Conservation (phyloP, 2,113 vertebrate species). For the Phalacrocorax carbo region DNA sequence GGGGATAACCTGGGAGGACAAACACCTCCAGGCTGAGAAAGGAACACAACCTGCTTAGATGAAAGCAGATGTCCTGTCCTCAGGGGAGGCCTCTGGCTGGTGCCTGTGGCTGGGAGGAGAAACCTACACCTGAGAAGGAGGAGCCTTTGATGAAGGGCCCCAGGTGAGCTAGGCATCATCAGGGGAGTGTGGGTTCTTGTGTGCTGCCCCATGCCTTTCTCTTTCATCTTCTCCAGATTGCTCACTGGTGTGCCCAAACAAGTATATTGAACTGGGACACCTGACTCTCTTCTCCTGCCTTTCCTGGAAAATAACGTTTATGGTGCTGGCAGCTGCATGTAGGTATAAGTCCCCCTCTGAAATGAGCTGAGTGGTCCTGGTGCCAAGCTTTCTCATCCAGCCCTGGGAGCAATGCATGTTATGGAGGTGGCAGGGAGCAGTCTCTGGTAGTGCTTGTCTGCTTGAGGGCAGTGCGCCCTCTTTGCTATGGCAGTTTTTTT, state of each 20-base stretch:
- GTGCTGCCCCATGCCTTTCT: neutral
- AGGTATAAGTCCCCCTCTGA: neutral
- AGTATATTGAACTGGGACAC: accelerated
- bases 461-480: neutral
- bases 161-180: neutral
- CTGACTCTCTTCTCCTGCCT: neutral
- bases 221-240: neutral
- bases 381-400: neutral
- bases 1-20: neutral
- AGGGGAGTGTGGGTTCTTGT: accelerated
- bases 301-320: neutral
- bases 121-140: neutral
- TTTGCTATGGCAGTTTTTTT: neutral
- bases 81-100: neutral
- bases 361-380: too few relatives aligned
- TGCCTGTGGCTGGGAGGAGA: neutral
- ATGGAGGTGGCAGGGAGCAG: accelerated
- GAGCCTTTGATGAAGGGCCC: neutral
- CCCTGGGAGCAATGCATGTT: too few relatives aligned
- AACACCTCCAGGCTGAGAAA: neutral
- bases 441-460: neutral
- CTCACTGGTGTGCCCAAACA: neutral
- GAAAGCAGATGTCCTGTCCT: neutral
- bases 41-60: accelerated
- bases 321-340: neutral